Evolutionary conservation across 2,888 invertebrate species (phyloP).

Genomic region (Agonopterix subpropinquella): DNA sequence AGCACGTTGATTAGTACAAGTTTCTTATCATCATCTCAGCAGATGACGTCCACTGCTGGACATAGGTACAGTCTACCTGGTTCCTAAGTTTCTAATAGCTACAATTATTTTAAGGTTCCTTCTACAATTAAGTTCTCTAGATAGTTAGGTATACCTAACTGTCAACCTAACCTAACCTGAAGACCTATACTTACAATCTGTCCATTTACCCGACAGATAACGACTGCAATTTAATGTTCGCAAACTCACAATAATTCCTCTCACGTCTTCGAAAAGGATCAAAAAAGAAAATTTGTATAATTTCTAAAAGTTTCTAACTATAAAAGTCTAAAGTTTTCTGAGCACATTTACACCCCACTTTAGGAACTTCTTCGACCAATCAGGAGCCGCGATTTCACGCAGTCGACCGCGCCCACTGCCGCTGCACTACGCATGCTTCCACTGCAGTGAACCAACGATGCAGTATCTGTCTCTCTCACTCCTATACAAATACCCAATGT

Average conservation of each 20-base stretch:
- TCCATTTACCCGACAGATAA: no score
- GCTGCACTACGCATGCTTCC: slow-evolving; percentile 67
- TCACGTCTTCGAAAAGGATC: slow-evolving; percentile 33
- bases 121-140: no score
- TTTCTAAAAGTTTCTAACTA: slow-evolving; percentile 60
- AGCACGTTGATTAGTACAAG: no score
- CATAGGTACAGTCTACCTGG: no score
- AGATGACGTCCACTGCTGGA: no score
- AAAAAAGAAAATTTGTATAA: slow-evolving; percentile 33
- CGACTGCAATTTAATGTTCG: no score
- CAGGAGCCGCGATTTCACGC: slow-evolving; percentile 39
- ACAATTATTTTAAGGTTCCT: no score
- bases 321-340: slow-evolving; percentile 55
- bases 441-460: slow-evolving; percentile 40
- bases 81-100: no score
- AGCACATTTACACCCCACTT: slow-evolving; percentile 55
- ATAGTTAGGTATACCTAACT: no score
- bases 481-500: slow-evolving; percentile 19
- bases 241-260: slow-evolving; percentile 21
- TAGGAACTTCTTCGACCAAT: slow-evolving; percentile 49
- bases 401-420: slow-evolving; percentile 57
- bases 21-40: no score
- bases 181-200: no score
- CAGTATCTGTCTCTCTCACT: slow-evolving; percentile 41
- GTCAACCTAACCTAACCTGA: no score